These are phyloP conservation scores for Alouatta palliata DNA, from an alignment of 2,113 vertebrate genomes.

Conservation along the genomic window DNA sequence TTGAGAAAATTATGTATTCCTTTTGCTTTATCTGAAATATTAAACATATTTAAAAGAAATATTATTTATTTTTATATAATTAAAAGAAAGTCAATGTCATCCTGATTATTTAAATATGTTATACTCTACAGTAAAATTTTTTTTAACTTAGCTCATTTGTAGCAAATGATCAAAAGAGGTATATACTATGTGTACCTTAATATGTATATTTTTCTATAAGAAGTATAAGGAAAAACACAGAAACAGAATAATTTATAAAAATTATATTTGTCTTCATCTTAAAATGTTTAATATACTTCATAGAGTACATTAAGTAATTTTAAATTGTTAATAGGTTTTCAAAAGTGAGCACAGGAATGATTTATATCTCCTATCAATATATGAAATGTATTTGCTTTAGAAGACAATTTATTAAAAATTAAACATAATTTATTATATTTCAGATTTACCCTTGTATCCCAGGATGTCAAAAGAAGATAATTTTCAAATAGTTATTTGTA, in stretches of 20 bases:
- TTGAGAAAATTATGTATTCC: not conserved
- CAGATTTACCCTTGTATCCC: not conserved
- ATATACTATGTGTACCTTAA: not conserved
- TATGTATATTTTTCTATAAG: not conserved
- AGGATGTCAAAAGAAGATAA: not conserved
- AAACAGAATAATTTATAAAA: not conserved
- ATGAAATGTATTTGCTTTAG: not conserved
- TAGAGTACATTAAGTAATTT: conserved; percentile 31
- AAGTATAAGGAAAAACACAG: not conserved
- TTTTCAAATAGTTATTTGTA: not conserved
- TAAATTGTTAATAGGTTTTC: not conserved
- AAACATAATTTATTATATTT: not conserved
- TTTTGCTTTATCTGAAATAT: not conserved
- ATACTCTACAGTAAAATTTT: not conserved
- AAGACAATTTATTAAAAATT: not conserved
- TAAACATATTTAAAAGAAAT: not conserved
- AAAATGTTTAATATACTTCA: not conserved
- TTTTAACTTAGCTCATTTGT: not conserved
- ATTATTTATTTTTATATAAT: not conserved
- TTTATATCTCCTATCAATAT: not conserved
- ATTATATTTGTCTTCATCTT: not conserved
- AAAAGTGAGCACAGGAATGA: not conserved
- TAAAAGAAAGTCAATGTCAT: not conserved
- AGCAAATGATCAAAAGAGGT: not conserved
- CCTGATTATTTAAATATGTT: not conserved